These are phyloP conservation scores for Turdus rufiventris DNA, from an alignment of 2,113 vertebrate species.

Conservation along the genomic window DNA sequence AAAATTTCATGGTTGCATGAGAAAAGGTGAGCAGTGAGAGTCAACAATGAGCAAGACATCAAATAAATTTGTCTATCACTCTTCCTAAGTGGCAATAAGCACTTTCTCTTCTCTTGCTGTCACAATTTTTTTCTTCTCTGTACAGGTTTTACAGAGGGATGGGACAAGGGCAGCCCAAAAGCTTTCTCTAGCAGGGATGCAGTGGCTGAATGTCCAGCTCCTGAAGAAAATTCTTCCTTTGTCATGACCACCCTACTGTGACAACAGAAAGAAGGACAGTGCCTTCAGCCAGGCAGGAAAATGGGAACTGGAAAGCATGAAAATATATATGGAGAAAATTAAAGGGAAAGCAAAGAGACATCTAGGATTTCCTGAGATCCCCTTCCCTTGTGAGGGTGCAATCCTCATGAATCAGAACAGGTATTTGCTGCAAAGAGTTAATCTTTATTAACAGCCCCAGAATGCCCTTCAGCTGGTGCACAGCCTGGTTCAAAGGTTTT, in stretches of 20 bases:
- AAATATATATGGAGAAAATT: neutral
- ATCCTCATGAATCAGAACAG: rapidly evolving
- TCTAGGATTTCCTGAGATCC: neutral
- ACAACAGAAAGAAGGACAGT: neutral
- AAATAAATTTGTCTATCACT: neutral
- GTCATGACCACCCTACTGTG: neutral
- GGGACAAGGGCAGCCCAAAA: neutral
- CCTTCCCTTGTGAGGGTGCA: neutral
- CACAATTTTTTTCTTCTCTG: neutral
- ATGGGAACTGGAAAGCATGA: neutral
- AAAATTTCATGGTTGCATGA: neutral
- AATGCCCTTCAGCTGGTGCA: constrained; percentile 44
- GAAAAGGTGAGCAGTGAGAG: neutral
- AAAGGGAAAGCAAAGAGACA: neutral
- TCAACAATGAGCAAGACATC: neutral
- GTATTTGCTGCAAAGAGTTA: constrained; percentile 46
- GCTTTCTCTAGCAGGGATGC: neutral
- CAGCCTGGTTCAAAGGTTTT: constrained; percentile 73
- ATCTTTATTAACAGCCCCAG: constrained; percentile 45
- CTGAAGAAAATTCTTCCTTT: neutral
- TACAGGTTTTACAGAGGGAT: neutral
- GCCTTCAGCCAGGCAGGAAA: neutral
- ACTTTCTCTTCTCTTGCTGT: neutral
- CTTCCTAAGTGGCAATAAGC: neutral
- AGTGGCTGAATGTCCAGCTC: neutral